These are phyloP conservation scores for Nasonia longicornis DNA, from an alignment of 1,140 invertebrate genomes.

Conservation along the genomic window DNA sequence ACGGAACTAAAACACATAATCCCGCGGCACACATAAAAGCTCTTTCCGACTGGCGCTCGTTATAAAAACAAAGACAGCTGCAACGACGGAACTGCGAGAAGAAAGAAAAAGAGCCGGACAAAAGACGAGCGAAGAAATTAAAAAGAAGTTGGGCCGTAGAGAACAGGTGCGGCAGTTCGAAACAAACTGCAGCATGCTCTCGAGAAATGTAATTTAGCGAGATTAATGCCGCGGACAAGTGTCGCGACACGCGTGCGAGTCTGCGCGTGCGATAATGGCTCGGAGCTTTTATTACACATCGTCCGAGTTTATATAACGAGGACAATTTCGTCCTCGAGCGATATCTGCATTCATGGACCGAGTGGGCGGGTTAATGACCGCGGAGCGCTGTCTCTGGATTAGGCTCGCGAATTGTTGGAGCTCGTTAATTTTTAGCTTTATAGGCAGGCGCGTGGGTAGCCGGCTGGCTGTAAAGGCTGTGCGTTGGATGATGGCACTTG, in stretches of 20 bases:
- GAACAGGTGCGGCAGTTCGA: neutral
- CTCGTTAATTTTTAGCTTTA: neutral
- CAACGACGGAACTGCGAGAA: neutral
- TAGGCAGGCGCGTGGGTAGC: neutral
- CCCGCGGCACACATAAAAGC: no score
- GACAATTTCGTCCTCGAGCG: conserved; percentile 2
- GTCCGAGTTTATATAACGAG: neutral
- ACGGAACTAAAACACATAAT: no score
- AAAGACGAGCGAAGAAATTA: conserved; percentile 5
- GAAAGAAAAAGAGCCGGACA: neutral
- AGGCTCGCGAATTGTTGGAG: neutral
- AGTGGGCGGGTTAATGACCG: neutral
- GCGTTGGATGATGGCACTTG: no score
- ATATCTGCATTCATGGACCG: neutral
- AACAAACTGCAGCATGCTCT: neutral
- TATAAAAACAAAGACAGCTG: neutral
- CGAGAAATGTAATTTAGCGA: conserved; percentile 19
- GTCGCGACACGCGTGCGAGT: neutral
- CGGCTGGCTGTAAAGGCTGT: neutral
- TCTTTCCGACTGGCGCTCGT: neutral
- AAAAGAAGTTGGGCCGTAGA: neutral
- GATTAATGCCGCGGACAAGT: conserved; percentile 4
- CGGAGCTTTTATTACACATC: neutral
- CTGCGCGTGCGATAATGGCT: neutral
- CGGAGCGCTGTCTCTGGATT: neutral